Evolutionary conservation across 2,888 invertebrate genomes (phyloP), one percentile per base, ranked within the genome.

Genomic region (Pelosia muscerda): DNA sequence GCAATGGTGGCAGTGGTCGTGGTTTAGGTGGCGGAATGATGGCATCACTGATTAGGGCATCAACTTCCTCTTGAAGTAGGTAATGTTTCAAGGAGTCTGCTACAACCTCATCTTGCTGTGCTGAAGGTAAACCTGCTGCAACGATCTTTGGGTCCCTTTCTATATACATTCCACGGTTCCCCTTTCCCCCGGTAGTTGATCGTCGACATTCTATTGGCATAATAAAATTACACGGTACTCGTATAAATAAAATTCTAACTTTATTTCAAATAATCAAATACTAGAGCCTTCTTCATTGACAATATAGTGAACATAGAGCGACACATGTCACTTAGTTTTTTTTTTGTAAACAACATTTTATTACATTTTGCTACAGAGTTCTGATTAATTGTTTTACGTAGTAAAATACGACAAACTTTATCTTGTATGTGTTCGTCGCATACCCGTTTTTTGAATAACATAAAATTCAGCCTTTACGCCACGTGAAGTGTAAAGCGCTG

Each of bases 181-280:
- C 94, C 70, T 94, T 94, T 0, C 94, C 94, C 26, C 93, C 93
- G 0, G 88, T 85, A 13, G 90, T 90, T 23, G 83, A 84, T 70
- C 80, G 84, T 68, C 88, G 84, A 72, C 91, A 92, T 73, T 90
- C 87, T 59, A 88, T 83, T 57, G 91, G 90, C 92, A 89, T 90
- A 68, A 15, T 61, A 49, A n/a, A 28, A 28, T 22, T 28, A 57
- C 9, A 57, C 13, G 23, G 5, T 23, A 25, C 26, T 26, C 49
- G 15, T 15, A 6, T 26, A 25, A 55, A 55, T 25, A 26, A 23
- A 55, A 55, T 25, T 55, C n/a, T 54, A 11, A 25, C n/a, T 28
- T 57, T 19, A 56, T 13, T 10, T 57, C 5, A 57, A 57, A 31
- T 57, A 57, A 9, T 26, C 10, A 31, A 28, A 49, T n/a, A n/a